Evolutionary conservation across 2,797 vertebrate genomes (phyloP).

Genomic region (Sparus aurata): DNA sequence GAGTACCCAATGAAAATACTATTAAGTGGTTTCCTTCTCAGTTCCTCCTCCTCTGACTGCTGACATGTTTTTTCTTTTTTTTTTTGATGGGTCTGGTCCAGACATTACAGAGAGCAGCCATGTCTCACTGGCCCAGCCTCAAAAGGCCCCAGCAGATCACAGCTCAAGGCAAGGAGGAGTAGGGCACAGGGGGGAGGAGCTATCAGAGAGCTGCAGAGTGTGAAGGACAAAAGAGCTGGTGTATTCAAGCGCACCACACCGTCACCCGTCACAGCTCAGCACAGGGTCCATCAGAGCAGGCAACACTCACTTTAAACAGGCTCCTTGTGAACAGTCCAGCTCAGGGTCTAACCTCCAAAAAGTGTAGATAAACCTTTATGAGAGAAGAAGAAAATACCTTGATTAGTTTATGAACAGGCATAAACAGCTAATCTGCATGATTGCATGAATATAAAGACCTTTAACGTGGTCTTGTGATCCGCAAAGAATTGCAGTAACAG

Average conservation of each 20-base stretch:
- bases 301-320: slow-evolving; percentile 83
- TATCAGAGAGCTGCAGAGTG: slow-evolving; percentile 88
- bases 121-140: slow-evolving; percentile 79
- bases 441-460: slow-evolving; percentile 33
- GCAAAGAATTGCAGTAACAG: slow-evolving; percentile 1
- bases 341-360: slow-evolving; percentile 66
- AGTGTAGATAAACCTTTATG: slow-evolving; percentile 47
- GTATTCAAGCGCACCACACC: slow-evolving; percentile 85
- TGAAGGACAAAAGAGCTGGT: slow-evolving; percentile 91
- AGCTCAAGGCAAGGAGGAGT: slow-evolving; percentile 86
- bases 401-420: slow-evolving; percentile 27
- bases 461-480: slow-evolving; percentile 12
- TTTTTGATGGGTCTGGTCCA: slow-evolving; percentile 78
- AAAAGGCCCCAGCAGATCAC: slow-evolving; percentile 85
- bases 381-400: slow-evolving; percentile 5
- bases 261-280: slow-evolving; percentile 88
- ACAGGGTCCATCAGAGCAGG: slow-evolving; percentile 86
- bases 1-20: slow-evolving; percentile 58
- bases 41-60: slow-evolving; percentile 69
- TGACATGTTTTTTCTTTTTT: slow-evolving; percentile 57
- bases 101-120: slow-evolving; percentile 82
- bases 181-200: slow-evolving; percentile 86
- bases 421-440: slow-evolving; percentile 41
- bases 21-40: slow-evolving; percentile 68
- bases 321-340: slow-evolving; percentile 76